Percentiles rank a stretch among this genome's conserved stretches.
Conservation (phyloP, 2,888 invertebrate species). For the Diarsia brunnea region DNA sequence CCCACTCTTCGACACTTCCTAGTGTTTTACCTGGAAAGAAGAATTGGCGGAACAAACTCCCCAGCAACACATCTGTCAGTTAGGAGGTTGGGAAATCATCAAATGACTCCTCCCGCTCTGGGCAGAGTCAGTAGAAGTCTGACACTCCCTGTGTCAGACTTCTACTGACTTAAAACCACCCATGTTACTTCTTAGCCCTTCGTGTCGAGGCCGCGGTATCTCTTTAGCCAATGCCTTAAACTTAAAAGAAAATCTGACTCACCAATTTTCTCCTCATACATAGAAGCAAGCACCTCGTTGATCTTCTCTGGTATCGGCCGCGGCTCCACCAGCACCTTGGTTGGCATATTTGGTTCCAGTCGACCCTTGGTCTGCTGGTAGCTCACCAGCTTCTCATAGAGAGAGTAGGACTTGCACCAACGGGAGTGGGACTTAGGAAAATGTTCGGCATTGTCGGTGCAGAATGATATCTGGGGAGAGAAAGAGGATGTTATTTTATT, state of each 20-base stretch:
- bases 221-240: too few relatives aligned
- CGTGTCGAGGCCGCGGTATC: too few relatives aligned
- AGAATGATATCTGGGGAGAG: constrained; percentile 87
- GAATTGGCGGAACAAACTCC: too few relatives aligned
- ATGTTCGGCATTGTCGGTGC: constrained; percentile 88
- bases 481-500: not conserved
- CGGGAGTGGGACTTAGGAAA: constrained; percentile 87
- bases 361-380: constrained; percentile 91
- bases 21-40: too few relatives aligned
- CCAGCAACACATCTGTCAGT: too few relatives aligned
- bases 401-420: constrained; percentile 92
- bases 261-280: constrained; percentile 88
- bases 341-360: constrained; percentile 91
- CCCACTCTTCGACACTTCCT: too few relatives aligned
- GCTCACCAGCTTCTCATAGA: constrained; percentile 91
- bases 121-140: too few relatives aligned
- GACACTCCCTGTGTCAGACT: too few relatives aligned
- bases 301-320: constrained; percentile 84
- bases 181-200: too few relatives aligned
- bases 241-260: constrained; percentile 63
- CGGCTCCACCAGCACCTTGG: constrained; percentile 78
- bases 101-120: too few relatives aligned
- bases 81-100: too few relatives aligned
- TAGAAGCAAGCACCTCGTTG: constrained; percentile 85
- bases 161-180: too few relatives aligned